Evolutionary conservation across 2,113 vertebrate genomes (phyloP), one percentile per base, ranked within the genome.

Genomic region (Ammodytes dubius): DNA sequence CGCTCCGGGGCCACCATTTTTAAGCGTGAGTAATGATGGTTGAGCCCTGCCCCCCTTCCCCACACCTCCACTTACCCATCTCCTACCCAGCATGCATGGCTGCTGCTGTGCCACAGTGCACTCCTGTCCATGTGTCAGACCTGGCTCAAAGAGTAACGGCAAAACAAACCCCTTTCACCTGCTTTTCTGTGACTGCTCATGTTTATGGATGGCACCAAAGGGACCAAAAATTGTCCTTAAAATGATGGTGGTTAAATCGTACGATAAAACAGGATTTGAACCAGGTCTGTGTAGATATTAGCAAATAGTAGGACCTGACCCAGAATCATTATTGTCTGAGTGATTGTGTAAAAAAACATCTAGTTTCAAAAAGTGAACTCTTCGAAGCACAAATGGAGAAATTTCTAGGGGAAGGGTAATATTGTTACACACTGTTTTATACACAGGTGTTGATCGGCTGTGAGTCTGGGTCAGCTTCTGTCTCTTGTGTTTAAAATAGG

Each of bases 11-110:
- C 64, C 79, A 91, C 91, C 89, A 76, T 93, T 84, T 94, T 92
- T 84, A 91, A 95, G 90, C 94, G 95, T 96, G 94, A 96, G 95
- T 96, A 86, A 88, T 76, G 19, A 75, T 91, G 85, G 93, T 90
- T 86, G 86, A 83, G 42, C 27, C 71, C 63, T 6, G 0, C 46
- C 67, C 77, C 76, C 81, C 40, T 49, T 19, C n/a, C 4, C 45
- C 75, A 49, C 45, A 65, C 71, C 56, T 61, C 58, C 50, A 39
- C 71, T 74, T 54, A 43, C 69, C 76, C 77, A 59, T 27, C 1
- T 42, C 59, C 52, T 57, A 37, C 80, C 70, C 76, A 27, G 27
- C 27, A 89, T 83, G 93, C 94, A 95, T 94, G 95, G 91, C 92
- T 93, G 91, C 83, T 91, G 87, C 90, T 91, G 91, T 90, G 83